These are phyloP conservation scores for Hippocampus mohnikei DNA, from an alignment of 2,113 vertebrate genomes.

Conservation along the genomic window DNA sequence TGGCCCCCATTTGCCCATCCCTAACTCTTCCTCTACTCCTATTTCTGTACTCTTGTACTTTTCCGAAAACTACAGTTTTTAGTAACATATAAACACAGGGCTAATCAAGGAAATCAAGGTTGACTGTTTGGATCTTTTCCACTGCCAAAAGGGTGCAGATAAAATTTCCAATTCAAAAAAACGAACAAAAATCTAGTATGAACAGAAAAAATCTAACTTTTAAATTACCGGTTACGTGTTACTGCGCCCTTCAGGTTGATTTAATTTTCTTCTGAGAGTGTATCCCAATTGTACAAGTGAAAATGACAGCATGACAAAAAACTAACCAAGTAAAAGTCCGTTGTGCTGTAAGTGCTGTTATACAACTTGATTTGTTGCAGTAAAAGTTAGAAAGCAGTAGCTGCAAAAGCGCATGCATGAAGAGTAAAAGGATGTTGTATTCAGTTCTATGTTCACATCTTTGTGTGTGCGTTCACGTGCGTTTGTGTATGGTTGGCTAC, in stretches of 20 bases:
- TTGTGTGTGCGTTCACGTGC: slow-evolving; percentile 2
- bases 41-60: neutral
- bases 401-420: neutral
- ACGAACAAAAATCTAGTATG: neutral
- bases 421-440: slow-evolving; percentile 4
- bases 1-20: no score
- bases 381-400: neutral
- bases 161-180: neutral
- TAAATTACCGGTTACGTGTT: neutral
- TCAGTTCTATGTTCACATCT: slow-evolving; percentile 11
- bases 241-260: neutral
- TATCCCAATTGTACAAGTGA: neutral
- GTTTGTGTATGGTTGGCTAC: neutral
- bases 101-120: neutral
- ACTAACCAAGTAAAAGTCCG: neutral
- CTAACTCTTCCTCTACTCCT: neutral
- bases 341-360: neutral
- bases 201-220: neutral
- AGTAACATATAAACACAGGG: neutral
- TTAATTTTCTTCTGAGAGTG: neutral
- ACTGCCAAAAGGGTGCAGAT: neutral
- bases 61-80: neutral
- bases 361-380: neutral
- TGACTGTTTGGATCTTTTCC: neutral
- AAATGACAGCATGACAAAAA: neutral